Base-by-base conservation (phyloP, 2,113 vertebrate genomes). In the Cyphomyrus discorhynchus region DNA sequence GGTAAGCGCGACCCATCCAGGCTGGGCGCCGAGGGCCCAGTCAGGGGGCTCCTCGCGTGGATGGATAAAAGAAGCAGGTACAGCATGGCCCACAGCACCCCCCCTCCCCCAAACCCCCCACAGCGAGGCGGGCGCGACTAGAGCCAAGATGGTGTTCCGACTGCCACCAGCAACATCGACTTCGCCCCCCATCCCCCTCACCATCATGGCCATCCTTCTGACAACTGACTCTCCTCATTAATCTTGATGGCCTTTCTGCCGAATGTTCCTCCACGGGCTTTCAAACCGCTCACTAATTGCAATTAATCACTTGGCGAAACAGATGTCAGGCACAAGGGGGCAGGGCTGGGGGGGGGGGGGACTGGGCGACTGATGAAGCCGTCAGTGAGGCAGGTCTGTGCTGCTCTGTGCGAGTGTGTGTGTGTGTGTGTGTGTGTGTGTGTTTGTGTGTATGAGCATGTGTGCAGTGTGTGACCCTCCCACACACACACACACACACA, bases 291-390 rank as follows among this genome's bases (percentile, higher is more conserved):
- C 92, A 92, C 97, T 99, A 98, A 99, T 99, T 98, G 97, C 98
- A 99, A 99, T 99, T 99, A 98, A 98, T 99, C 98, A 99, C 97
- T 95, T 96, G 96, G 95, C 91, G 97, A 99, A 99, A 98, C 98
- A 98, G 98, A 99, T 98, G 97, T 98, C 97, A 96, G 95, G 94
- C 97, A 98, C 98, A 98, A 98, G 97, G 97, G 97, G 96, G 93
- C 95, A 93, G 92, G 94, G 96, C 96, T 94, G 95, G 95, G 94
- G 93, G 93, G 94, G 93, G 21, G 89, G 77, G 27, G 13, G 2
- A 94, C 93, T 93, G 94, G 95, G 93, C 95, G 94, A 94, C 95
- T 95, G 96, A 97, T 96, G 95, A 96, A 98, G 96, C 96, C 96
- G 96, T 98, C 97, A 97, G 94, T 93, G 93, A 93, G 91, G 91